Percentiles rank a stretch among this genome's conserved stretches.
phyloP scores from a whole-genome alignment of 2,797 vertebrate species.

The Bovichtus variegatus region DNA sequence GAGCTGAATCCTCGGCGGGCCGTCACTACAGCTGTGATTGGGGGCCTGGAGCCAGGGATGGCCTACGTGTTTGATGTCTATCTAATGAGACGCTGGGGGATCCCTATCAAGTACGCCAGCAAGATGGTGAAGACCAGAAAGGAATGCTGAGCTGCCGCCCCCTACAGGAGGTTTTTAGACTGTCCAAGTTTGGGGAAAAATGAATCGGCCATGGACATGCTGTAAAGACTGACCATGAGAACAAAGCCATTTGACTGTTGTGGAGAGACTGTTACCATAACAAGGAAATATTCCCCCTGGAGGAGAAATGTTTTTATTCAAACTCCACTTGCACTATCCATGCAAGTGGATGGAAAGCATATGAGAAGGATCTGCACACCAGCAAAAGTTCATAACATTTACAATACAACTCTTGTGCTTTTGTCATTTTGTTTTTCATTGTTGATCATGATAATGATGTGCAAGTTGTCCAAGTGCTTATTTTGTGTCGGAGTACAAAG shows the following conservation, averaged over 20 bases:
- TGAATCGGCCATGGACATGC: conserved; percentile 67
- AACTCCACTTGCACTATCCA: conserved; percentile 51
- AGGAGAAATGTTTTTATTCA: conserved; percentile 61
- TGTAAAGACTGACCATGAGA: conserved; percentile 72
- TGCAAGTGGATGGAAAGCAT: conserved; percentile 54
- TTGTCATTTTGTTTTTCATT: conserved; percentile 72
- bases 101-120: conserved; percentile 91
- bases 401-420: conserved; percentile 64
- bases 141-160: conserved; percentile 87
- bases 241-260: conserved; percentile 77
- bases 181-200: conserved; percentile 60
- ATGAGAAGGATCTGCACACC: conserved; percentile 77
- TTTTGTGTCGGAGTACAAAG: conserved; percentile 75
- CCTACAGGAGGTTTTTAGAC: conserved; percentile 67
- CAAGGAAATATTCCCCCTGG: conserved; percentile 56
- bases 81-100: conserved; percentile 91
- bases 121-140: conserved; percentile 92
- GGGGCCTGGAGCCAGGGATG: conserved; percentile 86
- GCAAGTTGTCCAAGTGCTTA: conserved; percentile 78
- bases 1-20: conserved; percentile 89
- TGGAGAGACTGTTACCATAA: conserved; percentile 74
- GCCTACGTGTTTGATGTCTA: conserved; percentile 93
- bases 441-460: conserved; percentile 71
- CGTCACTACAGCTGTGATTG: conserved; percentile 91
- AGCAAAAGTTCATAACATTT: conserved; percentile 79